Conservation (phyloP, 2,113 vertebrate genomes). For the Bubalus kerabau region DNA sequence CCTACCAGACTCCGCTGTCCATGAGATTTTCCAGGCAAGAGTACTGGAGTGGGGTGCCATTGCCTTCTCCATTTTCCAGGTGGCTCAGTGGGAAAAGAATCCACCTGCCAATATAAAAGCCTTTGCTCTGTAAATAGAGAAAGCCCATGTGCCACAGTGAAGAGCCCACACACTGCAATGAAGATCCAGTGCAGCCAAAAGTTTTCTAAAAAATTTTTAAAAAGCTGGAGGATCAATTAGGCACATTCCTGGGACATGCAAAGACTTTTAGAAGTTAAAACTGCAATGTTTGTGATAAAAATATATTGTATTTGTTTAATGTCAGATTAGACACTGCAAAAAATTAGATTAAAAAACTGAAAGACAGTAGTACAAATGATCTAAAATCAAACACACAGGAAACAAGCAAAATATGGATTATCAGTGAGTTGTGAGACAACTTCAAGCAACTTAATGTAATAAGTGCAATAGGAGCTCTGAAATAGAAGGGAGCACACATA, state of each 20-base stretch:
- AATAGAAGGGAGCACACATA: not conserved
- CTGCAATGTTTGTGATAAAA: not conserved
- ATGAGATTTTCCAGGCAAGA: not conserved
- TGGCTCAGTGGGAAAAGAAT: not conserved
- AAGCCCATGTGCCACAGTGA: not conserved
- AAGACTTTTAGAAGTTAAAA: not conserved
- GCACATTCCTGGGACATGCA: not conserved
- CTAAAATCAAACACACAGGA: not conserved
- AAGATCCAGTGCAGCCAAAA: not conserved
- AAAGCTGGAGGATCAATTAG: not conserved
- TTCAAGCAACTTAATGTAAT: not conserved
- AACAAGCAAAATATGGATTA: not conserved
- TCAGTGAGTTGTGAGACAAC: not conserved
- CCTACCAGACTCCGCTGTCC: not conserved
- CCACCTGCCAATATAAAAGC: fast-evolving
- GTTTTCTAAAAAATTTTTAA: not conserved
- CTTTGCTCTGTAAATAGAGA: not conserved
- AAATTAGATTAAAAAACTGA: not conserved
- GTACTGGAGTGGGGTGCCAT: not conserved
- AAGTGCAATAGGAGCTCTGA: not conserved
- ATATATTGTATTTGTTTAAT: not conserved
- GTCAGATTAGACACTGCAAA: not conserved
- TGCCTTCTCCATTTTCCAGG: not conserved
- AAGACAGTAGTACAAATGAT: not conserved
- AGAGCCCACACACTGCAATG: not conserved